Evolutionary conservation across 1,140 invertebrate species (phyloP).

Genomic region (Gonioctena quinquepunctata): DNA sequence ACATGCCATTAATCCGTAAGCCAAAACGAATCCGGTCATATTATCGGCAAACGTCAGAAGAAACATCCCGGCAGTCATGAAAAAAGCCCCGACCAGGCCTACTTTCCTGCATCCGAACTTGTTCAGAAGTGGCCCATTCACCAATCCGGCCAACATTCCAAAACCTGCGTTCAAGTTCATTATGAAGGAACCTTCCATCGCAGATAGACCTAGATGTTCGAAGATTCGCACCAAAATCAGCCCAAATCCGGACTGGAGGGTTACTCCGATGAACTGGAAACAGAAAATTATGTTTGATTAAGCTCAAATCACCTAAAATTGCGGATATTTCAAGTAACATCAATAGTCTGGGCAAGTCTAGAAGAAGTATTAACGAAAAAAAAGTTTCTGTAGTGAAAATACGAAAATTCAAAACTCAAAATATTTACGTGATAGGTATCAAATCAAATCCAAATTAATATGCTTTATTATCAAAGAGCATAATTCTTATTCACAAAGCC

Average conservation of each 20-base stretch:
- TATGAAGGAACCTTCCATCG: slow-evolving; percentile 66
- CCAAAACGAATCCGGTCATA: slow-evolving; percentile 63
- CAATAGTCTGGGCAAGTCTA: no score
- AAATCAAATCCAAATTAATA: no score
- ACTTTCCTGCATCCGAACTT: slow-evolving; percentile 68
- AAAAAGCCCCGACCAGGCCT: slow-evolving; percentile 60
- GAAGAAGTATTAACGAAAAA: no score
- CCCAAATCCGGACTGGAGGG: slow-evolving; percentile 68
- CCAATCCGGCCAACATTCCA: slow-evolving; percentile 63
- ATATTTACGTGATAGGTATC: no score
- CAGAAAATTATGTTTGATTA: no score
- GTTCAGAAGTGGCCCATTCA: slow-evolving; percentile 68
- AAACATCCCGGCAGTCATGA: slow-evolving; percentile 61
- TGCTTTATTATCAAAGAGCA: no score
- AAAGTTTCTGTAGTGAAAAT: no score
- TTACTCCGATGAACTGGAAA: slow-evolving; percentile 64
- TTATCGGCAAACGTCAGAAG: slow-evolving; percentile 62
- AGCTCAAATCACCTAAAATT: no score
- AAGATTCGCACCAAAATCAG: slow-evolving; percentile 69
- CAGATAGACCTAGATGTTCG: slow-evolving; percentile 60
- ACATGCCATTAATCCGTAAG: slow-evolving; percentile 69
- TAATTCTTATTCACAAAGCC: no score
- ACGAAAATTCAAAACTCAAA: no score
- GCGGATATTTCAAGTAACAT: no score
- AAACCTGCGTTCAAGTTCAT: slow-evolving; percentile 69